Evolutionary conservation across 1,140 invertebrate species (phyloP).

Genomic region (Hyphantria cunea): DNA sequence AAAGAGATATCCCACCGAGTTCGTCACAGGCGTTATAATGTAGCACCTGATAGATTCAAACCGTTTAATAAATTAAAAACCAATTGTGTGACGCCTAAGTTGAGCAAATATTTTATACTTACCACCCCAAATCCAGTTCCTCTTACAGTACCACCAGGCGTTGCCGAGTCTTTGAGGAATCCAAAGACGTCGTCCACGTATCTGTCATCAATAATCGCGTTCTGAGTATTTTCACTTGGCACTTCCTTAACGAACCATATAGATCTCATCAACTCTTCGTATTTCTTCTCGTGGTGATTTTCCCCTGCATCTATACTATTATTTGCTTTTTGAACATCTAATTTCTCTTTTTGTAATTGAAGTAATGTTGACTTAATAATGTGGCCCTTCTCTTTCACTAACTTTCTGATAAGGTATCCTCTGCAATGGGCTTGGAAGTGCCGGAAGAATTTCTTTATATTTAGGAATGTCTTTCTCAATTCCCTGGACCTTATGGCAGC

Average conservation of each 20-base stretch:
- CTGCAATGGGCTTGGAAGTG: slow-evolving; percentile 87
- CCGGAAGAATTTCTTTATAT: slow-evolving; percentile 86
- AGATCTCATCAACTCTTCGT: slow-evolving; percentile 85
- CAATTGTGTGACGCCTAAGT: no score
- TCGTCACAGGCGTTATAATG: no score
- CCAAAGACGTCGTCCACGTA: slow-evolving; percentile 83
- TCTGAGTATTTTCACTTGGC: slow-evolving; percentile 62
- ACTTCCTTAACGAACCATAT: slow-evolving; percentile 79
- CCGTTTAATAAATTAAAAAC: no score
- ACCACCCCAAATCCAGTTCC: slow-evolving; percentile 73
- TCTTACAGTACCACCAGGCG: slow-evolving; percentile 71
- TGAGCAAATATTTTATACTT: slow-evolving; percentile 32
- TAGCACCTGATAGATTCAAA: no score
- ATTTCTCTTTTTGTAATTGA: slow-evolving; percentile 63
- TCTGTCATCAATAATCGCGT: slow-evolving; percentile 80
- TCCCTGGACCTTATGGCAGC: slow-evolving; percentile 91
- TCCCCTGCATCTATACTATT: slow-evolving; percentile 87
- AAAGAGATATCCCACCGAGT: no score
- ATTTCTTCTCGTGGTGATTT: slow-evolving; percentile 85
- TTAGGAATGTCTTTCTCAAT: slow-evolving; percentile 88
- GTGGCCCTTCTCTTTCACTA: slow-evolving; percentile 71
- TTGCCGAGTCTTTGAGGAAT: slow-evolving; percentile 81
- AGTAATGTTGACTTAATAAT: slow-evolving; percentile 63
- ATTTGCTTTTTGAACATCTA: slow-evolving; percentile 84
- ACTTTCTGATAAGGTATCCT: slow-evolving; percentile 87